phyloP scores from a whole-genome alignment of 2,888 invertebrate species.

The Caenorhabditis sp. region DNA sequence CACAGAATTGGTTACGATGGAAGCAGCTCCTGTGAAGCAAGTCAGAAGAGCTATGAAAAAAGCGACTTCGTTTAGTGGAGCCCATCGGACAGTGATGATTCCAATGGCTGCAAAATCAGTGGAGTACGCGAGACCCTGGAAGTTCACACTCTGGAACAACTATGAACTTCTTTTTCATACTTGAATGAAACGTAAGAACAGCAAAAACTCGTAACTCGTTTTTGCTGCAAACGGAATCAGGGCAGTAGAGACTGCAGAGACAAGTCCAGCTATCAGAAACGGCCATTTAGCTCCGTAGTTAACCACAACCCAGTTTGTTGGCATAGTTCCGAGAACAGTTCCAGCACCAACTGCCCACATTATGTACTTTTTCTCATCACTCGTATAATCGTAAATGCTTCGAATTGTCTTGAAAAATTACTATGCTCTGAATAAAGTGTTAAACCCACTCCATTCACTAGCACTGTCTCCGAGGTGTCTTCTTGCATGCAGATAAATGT shows the following conservation, averaged over 20 bases:
- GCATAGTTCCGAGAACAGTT: constrained; percentile 74
- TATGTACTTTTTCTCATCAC: constrained; percentile 70
- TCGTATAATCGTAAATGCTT: constrained; percentile 67
- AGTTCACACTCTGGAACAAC: constrained; percentile 9
- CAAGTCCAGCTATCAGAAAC: constrained; percentile 68
- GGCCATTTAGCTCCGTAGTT: constrained; percentile 73
- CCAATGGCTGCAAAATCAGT: constrained; percentile 67
- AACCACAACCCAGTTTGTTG: constrained; percentile 73
- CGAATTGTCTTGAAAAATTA: constrained; percentile 34
- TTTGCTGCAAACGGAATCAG: constrained; percentile 65
- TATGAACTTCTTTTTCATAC: neutral
- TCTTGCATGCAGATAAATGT: constrained; percentile 75
- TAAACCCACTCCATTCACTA: constrained; percentile 29
- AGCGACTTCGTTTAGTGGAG: constrained; percentile 74
- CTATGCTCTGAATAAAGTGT: neutral
- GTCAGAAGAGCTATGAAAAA: constrained; percentile 76
- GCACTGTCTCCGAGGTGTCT: constrained; percentile 42
- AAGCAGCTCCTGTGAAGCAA: constrained; percentile 76
- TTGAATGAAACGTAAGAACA: constrained; percentile 66
- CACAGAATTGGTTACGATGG: constrained; percentile 72
- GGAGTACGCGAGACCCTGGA: constrained; percentile 67
- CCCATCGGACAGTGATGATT: constrained; percentile 74
- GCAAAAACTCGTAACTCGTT: constrained; percentile 39
- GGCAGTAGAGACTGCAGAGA: constrained; percentile 63
- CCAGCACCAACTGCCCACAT: constrained; percentile 77